These are phyloP conservation scores for Xanthia icteritia DNA, from an alignment of 2,888 invertebrate species.

Conservation along the genomic window DNA sequence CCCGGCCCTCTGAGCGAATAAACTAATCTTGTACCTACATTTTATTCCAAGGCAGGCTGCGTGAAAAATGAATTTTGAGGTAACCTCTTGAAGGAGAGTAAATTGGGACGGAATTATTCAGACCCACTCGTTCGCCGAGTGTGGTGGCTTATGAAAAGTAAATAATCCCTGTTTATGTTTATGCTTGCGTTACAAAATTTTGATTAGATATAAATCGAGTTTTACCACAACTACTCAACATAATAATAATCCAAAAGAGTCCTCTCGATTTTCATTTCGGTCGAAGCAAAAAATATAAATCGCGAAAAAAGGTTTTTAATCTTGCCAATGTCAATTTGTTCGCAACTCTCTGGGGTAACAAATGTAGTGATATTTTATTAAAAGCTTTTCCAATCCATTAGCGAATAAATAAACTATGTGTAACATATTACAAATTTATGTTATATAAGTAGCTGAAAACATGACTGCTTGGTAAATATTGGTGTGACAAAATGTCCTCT, in stretches of 20 bases:
- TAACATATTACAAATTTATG: constrained; percentile 40
- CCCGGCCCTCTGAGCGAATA: constrained; percentile 69
- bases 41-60: constrained; percentile 75
- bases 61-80: constrained; percentile 84
- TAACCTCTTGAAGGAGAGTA: constrained; percentile 71
- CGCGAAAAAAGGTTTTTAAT: constrained; percentile 61
- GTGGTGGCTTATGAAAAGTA: constrained; percentile 61
- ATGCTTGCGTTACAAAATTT: constrained; percentile 36
- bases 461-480: constrained; percentile 23
- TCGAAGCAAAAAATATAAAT: constrained; percentile 45
- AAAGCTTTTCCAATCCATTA: constrained; percentile 68
- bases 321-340: constrained; percentile 62
- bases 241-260: constrained; percentile 33
- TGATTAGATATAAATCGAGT: constrained; percentile 37
- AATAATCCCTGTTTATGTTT: constrained; percentile 55
- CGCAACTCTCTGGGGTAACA: constrained; percentile 54
- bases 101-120: constrained; percentile 81
- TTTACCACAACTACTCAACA: constrained; percentile 16
- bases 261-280: constrained; percentile 24
- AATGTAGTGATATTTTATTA: constrained; percentile 66
- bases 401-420: constrained; percentile 57
- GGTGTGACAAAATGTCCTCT: constrained; percentile 11
- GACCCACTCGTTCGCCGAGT: constrained; percentile 64
- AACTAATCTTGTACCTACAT: constrained; percentile 79
- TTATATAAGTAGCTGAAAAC: constrained; percentile 43